Base-by-base conservation (phyloP, 2,888 invertebrate genomes). In the Zonitis immaculata region DNA sequence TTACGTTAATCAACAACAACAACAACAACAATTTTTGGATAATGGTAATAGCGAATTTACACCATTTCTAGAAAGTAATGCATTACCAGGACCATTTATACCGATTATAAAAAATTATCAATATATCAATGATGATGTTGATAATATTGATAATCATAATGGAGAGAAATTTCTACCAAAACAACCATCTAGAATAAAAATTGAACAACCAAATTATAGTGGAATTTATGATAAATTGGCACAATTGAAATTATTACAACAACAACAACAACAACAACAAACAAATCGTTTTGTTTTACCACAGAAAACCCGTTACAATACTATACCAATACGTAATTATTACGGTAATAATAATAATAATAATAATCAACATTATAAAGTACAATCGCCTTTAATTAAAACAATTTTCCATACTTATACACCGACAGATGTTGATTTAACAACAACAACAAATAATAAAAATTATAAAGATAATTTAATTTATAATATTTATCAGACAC, bases 31-130 rank as follows among this genome's bases (percentile, higher is more conserved):
- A 25, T 55, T 58, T 47, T 48, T 43, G 3, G 35, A 52, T 28
- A 51, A 45, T 28, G 45, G 59, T 18, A 9, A 39, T 39, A 9
- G 9, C 5, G 4, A 77, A 67, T 76, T 76, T 65, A 81, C 79
- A 43, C 81, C 81, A 59, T 82, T 82, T 72, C 72, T 76, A 60
- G 76, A 79, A 57, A 76, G 75, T 59, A 82, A 82, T 66, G 79
- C 79, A 51, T 63, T 81, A 56, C 80, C 81, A 14, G 81, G 81
- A 49, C 75, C 78, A 57, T 82, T 81, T 68, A 69, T 77, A 57
- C 81, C 81, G 42, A 80, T 81, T 60, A 53, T 62, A 14, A 9
- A 39, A 5, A 18, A 39, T 39, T 18, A 39, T 18, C 7, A 39
- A 9, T 39, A 39, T 39, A 7, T 26, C 6, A 6, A 39, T 11